A percentile compares a stretch with the other conserved stretches of the same genome.
phyloP scores from a whole-genome alignment of 2,888 invertebrate species.

The Meteorus cinctellus region DNA sequence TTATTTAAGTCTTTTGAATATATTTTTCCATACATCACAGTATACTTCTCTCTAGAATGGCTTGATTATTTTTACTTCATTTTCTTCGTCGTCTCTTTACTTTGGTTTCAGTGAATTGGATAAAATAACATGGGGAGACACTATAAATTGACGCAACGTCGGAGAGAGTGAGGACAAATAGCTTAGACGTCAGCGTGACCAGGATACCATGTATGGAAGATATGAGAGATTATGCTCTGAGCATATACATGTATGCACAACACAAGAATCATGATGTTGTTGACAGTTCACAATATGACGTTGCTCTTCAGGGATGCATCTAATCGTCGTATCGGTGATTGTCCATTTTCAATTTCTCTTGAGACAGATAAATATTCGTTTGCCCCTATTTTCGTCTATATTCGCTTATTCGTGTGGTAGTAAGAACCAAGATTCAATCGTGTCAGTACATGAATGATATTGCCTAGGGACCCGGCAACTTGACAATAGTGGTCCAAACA shows the following conservation, averaged over 20 bases:
- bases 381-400: not conserved
- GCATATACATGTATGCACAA: too few species aligned
- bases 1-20: conserved; percentile 35
- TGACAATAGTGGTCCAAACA: conserved; percentile 56
- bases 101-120: conserved; percentile 48
- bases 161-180: conserved; percentile 64
- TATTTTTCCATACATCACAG: conserved; percentile 25
- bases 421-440: not conserved
- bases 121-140: conserved; percentile 53
- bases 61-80: not conserved
- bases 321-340: not conserved
- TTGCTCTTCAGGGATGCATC: too few species aligned
- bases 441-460: not conserved
- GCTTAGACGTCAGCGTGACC: conserved; percentile 63
- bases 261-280: too few species aligned
- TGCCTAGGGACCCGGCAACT: conserved; percentile 52
- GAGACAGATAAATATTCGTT: not conserved
- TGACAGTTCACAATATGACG: too few species aligned
- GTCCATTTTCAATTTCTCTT: not conserved
- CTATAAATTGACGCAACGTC: conserved; percentile 57
- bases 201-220: conserved; percentile 30
- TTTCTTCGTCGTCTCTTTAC: not conserved
- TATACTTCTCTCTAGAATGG: not conserved
- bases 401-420: not conserved
- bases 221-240: too few species aligned